These are phyloP conservation scores for Argentina silus DNA, from an alignment of 2,797 vertebrate species.

Conservation along the genomic window DNA sequence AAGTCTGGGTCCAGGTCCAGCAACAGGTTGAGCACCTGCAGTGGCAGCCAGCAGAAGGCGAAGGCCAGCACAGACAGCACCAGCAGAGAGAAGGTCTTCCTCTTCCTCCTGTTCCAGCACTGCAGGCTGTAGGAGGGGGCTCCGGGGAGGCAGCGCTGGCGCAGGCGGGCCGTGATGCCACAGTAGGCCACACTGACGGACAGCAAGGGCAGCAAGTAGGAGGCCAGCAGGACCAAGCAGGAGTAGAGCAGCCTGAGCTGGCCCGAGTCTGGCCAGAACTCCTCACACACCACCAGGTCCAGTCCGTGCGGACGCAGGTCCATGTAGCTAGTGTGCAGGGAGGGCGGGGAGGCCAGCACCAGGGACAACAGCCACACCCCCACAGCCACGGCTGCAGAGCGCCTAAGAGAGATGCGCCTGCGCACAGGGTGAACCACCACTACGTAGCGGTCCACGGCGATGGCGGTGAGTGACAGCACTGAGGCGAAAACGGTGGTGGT, in stretches of 20 bases:
- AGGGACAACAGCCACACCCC: slow-evolving; percentile 54
- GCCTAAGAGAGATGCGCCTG: slow-evolving; percentile 47
- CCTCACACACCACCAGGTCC: slow-evolving; percentile 61
- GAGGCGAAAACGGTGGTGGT: slow-evolving; percentile 44
- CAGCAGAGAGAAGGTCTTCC: slow-evolving; percentile 58
- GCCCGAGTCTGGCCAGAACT: slow-evolving; percentile 55
- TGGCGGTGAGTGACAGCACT: slow-evolving; percentile 45
- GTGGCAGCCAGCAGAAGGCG: slow-evolving; percentile 60
- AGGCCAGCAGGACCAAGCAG: slow-evolving; percentile 44
- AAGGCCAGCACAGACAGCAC: slow-evolving; percentile 56
- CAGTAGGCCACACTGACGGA: slow-evolving; percentile 61
- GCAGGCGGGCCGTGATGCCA: slow-evolving; percentile 52
- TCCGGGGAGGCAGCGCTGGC: slow-evolving; percentile 41
- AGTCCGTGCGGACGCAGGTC: slow-evolving; percentile 54
- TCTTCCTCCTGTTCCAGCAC: slow-evolving; percentile 51
- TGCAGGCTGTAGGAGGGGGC: slow-evolving; percentile 39
- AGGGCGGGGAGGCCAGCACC: slow-evolving; percentile 48
- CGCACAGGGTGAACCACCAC: slow-evolving; percentile 42
- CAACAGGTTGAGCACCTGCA: slow-evolving; percentile 61
- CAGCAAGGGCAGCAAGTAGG: slow-evolving; percentile 60
- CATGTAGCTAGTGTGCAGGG: slow-evolving; percentile 50
- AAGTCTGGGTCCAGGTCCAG: slow-evolving; percentile 61
- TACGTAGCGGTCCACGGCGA: slow-evolving; percentile 48
- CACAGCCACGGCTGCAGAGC: slow-evolving; percentile 43
- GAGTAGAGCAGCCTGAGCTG: slow-evolving; percentile 56